Conservation (phyloP, 1,140 invertebrate genomes). For the Neodiprion lecontei region DNA sequence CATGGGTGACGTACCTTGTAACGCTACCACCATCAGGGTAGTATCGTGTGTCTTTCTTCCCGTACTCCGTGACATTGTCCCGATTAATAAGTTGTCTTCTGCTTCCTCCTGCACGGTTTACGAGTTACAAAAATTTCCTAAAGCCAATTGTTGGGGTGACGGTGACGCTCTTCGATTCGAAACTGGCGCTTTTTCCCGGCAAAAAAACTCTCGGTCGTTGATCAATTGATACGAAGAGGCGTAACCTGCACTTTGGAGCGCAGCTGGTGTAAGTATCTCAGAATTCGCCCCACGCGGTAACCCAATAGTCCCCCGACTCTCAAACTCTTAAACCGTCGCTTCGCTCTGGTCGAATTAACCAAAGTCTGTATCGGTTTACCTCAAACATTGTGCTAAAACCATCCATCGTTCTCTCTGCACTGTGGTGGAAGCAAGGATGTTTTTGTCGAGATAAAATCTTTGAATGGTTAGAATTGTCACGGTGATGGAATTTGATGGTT, state of each 20-base stretch:
- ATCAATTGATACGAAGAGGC: not conserved
- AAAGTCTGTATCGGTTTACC: slow-evolving; percentile 37
- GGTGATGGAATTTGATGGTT: no score
- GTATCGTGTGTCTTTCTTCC: slow-evolving; percentile 37
- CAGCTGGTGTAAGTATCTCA: no score
- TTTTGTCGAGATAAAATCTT: no score
- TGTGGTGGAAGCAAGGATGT: not conserved
- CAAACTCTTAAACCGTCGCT: not conserved
- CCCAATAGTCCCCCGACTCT: slow-evolving; percentile 2
- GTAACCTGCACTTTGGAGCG: not conserved
- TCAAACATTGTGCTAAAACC: slow-evolving; percentile 34
- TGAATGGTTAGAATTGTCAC: no score
- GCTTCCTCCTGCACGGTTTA: no score
- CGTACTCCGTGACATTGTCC: slow-evolving; percentile 23
- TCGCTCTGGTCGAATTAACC: slow-evolving; percentile 34
- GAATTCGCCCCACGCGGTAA: slow-evolving; percentile 1
- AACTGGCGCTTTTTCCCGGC: not conserved
- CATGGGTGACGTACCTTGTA: slow-evolving; percentile 21
- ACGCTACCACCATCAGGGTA: slow-evolving; percentile 37
- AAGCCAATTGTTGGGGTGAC: not conserved
- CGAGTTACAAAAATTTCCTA: not conserved
- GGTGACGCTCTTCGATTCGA: no score
- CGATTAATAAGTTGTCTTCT: slow-evolving; percentile 17
- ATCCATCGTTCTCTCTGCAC: not conserved
- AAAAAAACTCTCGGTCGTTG: not conserved